Base-by-base conservation (phyloP, 2,888 invertebrate species). In the Meloe dianella region DNA sequence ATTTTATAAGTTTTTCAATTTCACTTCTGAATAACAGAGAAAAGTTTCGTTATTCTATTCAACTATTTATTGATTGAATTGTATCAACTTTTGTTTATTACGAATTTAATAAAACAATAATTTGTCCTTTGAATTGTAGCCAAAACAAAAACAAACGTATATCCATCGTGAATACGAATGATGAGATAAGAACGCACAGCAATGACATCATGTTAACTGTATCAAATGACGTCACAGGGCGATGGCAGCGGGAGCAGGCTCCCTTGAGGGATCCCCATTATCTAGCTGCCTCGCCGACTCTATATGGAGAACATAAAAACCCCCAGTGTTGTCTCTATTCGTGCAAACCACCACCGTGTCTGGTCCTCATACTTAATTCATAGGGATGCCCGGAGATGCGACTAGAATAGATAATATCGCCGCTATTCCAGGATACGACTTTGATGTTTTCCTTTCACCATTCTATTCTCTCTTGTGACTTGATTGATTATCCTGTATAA, bases 201-300 rank as follows among this genome's bases (percentile, higher is more conserved):
- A 10, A 10, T 51, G 47, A 51, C 47, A 51, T 51, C 47, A 51
- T 22, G 8, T 22, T 51, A 51, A 51, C 47, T 5, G 22, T 20
- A 51, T 51, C 47, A 22, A 51, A 51, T 51, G 47, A 51, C 47
- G 47, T 51, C 47, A 51, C 47, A 51, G 47, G 47, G 22, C 47
- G 47, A 51, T 51, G 47, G 20, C 47, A 51, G 47, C 47, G 10
- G 47, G 47, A 51, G 20, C 47, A 2, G 47, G 10, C n/a, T n/a
- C n/a, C n/a, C n/a, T n/a, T n/a, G n/a, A n/a, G 22, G 10, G 10
- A 22, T 51, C 8, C 10, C 47, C 17, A 6, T 9, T 9, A 32
- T 3, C 3, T 32, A 17, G 6, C n/a, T 41, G 14, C 38, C 14
- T 14, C 38, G 14, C 38, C n/a, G 14, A n/a, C 14, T 51, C 20